Evolutionary conservation across 2,888 invertebrate species (phyloP), one percentile per base, ranked within the genome.

Genomic region (Archips xylosteana): DNA sequence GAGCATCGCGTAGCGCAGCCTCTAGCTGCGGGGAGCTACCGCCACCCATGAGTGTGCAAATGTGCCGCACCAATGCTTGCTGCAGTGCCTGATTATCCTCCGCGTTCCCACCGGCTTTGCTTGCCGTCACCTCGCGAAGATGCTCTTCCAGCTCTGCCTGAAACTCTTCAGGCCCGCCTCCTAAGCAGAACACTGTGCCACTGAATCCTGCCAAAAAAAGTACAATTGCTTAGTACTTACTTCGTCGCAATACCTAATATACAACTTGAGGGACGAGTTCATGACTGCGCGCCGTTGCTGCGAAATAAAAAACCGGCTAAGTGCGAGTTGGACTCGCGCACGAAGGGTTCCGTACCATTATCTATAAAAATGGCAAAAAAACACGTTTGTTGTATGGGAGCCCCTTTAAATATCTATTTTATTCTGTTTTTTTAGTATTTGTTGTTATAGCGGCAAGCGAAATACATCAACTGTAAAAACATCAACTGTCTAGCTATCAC

Each of bases 41-140:
- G 8, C 77, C 79, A 8, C 81, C 75, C 78, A 88, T 82, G 10
- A 86, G 67, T n/a, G 74, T 74, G 65, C 75, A 82, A 81, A 88
- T 84, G 64, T 87, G 85, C 1, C 76, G 76, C 2, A 82, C 64
- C 0, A 88, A 77, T 0, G 77, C 81, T 51, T 84, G 75, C 73
- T 87, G 82, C 3, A 87, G 77, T 5, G 78, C 68, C 0, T 79
- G 77, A 32, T 83, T 79, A 3, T 79, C 54, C 34, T 32, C 36
- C 36, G 45, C 54, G 64, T 65, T 12, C 32, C 57, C 47, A n/a
- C 36, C 70, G 10, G 36, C 54, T 34, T 34, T 12, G 45, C 47
- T 47, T 10, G 8, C 63, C 5, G 32, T 67, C n/a, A 36, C 51
- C 10, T n/a, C 74, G 34, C 75, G 51, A 1, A 84, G 42, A 13